Evolutionary conservation across 2,113 vertebrate genomes (phyloP), one percentile per base, ranked within the genome.

Genomic region (Mystacornis crossleyi): DNA sequence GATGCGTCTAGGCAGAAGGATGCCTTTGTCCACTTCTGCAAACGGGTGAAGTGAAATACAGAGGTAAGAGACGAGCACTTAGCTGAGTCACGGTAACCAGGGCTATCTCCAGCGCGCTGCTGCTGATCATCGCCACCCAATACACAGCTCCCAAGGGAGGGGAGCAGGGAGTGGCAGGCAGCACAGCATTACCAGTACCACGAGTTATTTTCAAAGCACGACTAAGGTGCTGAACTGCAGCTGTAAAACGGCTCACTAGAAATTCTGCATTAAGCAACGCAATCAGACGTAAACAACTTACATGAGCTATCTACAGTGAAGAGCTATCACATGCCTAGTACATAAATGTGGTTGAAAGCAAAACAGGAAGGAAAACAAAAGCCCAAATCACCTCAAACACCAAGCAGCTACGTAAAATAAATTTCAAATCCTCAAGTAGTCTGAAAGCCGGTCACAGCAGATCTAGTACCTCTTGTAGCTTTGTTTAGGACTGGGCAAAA

Each of bases 31-130:
- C 40, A 13, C 54, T 72, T 93, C 38, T 61, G 80, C 60, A 69
- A 81, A 64, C 0, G 17, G 9, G 21, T 75, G 13, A 81, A 84
- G 31, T 11, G 47, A 33, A 71, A 55, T 13, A 28, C 8, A 48
- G 45, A 28, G 2, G 1, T 25, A 24, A n/a, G 64, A 21, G 62
- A 60, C 4, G 58, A 69, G 17, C 48, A 3, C 15, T 71, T 57
- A 66, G 88, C 86, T 91, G 83, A 94, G 69, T 92, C 91, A 94
- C 4, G 0, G 38, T 28, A n/a, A 19, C 0, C 10, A 42, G 50
- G 61, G 65, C 0, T 42, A 67, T 67, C 80, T 71, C 25, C 48
- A 29, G 58, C 20, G 3, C 0, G 0, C 21, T 47, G 69, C 24
- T 48, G 69, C 17, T 38, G n/a, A 50, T 78, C 40, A 24, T 15